phyloP scores from a whole-genome alignment of 2,113 vertebrate species.

The Rana temporaria region DNA sequence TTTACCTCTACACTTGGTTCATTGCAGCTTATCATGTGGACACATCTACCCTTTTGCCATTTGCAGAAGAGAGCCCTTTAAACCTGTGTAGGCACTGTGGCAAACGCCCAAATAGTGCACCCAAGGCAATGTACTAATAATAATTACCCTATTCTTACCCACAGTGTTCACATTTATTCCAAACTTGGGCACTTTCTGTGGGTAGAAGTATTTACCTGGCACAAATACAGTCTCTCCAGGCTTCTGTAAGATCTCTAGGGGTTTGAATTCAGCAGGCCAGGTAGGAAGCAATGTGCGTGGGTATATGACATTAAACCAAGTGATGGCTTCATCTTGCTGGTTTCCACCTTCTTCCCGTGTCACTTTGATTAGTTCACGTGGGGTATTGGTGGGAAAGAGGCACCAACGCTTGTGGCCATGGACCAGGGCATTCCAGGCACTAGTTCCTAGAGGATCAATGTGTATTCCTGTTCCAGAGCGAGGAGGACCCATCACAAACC shows the following conservation, averaged over 20 bases:
- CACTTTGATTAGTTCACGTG: conserved; percentile 96
- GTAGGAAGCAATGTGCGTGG: conserved; percentile 89
- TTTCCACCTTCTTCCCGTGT: conserved; percentile 93
- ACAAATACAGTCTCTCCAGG: conserved; percentile 97
- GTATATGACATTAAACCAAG: conserved; percentile 94
- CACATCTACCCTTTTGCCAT: too few relatives aligned
- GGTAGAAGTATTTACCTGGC: conserved; percentile 77
- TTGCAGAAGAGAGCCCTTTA: too few relatives aligned
- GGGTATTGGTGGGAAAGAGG: conserved; percentile 94
- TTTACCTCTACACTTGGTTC: too few relatives aligned
- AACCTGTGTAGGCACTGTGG: too few relatives aligned
- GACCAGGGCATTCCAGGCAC: conserved; percentile 95
- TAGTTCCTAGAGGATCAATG: conserved; percentile 96
- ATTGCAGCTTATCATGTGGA: too few relatives aligned
- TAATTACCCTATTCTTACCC: too few relatives aligned
- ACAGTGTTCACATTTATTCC: too few relatives aligned
- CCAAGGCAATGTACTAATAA: too few relatives aligned
- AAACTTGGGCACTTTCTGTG: too few relatives aligned
- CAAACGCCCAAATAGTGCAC: too few relatives aligned
- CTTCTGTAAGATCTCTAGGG: conserved; percentile 92
- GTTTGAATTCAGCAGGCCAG: conserved; percentile 92
- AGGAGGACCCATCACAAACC: conserved; percentile 98
- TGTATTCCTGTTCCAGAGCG: conserved; percentile 97
- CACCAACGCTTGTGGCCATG: conserved; percentile 99
- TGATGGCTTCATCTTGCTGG: conserved; percentile 98